A percentile compares a stretch with the other conserved stretches of the same genome.
Conservation (phyloP, 2,113 vertebrate genomes). For the Sturnus vulgaris region DNA sequence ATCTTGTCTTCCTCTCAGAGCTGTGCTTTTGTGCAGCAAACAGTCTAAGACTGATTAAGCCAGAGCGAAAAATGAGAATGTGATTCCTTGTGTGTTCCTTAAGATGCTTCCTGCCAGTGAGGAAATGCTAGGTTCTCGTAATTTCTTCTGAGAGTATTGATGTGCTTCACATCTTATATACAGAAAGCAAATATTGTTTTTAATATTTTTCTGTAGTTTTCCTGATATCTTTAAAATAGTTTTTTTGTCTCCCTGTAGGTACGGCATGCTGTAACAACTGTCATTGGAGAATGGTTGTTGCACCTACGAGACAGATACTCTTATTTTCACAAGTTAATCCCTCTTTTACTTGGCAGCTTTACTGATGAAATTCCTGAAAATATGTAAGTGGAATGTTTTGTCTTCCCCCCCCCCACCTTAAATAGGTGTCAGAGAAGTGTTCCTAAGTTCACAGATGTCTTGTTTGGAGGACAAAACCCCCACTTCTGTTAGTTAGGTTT, state of each 20-base stretch:
- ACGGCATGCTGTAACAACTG: conserved; percentile 81
- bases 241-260: conserved; percentile 72
- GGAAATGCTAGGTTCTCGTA: neutral
- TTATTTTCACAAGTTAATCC: conserved; percentile 90
- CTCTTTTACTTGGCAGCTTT: conserved; percentile 85
- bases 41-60: neutral
- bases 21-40: neutral
- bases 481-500: neutral
- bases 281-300: conserved; percentile 88
- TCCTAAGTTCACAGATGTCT: neutral
- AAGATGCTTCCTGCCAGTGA: neutral
- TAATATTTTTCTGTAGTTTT: neutral
- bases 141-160: neutral
- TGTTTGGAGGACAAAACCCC: neutral
- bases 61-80: neutral
- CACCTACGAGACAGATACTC: conserved; percentile 89
- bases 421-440: neutral
- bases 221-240: neutral
- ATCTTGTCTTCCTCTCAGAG: neutral
- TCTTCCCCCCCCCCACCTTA: fast-evolving
- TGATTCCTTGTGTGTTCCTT: neutral
- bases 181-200: neutral
- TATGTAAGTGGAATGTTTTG: conserved; percentile 64
- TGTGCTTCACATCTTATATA: neutral
- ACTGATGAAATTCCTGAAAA: conserved; percentile 87